Evolutionary conservation across 2,797 vertebrate genomes (phyloP).

Genomic region (Mormyrops boulengeri): DNA sequence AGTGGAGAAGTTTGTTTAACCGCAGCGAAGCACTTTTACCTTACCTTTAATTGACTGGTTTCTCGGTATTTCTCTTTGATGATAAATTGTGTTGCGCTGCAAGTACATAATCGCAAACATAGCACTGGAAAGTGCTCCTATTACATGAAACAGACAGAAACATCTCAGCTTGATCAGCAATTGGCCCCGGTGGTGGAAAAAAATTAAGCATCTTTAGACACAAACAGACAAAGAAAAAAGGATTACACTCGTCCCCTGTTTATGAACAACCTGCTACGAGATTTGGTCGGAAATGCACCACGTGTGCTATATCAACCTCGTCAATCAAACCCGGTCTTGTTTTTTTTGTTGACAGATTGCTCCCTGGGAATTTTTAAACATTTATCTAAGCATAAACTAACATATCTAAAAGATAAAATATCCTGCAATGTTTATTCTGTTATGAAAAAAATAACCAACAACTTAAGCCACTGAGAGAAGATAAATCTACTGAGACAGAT

Average conservation of each 20-base stretch:
- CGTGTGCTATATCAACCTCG: background rate
- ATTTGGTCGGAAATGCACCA: background rate
- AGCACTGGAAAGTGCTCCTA: background rate
- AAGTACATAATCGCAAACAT: background rate
- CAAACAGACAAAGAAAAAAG: background rate
- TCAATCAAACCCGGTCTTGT: background rate
- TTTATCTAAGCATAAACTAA: background rate
- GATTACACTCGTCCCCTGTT: background rate
- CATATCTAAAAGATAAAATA: background rate
- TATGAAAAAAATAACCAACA: background rate
- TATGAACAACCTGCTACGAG: background rate
- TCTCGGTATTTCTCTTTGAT: background rate
- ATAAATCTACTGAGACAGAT: background rate
- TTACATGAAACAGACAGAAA: background rate
- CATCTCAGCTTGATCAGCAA: background rate
- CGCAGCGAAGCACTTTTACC: background rate
- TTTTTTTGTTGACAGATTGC: background rate
- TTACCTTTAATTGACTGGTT: background rate
- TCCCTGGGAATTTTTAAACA: background rate
- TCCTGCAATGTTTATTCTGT: background rate
- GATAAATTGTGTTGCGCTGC: background rate
- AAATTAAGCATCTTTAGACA: background rate
- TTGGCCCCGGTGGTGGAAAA: background rate
- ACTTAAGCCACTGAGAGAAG: background rate
- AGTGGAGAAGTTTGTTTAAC: background rate